Evolutionary conservation across 2,797 vertebrate genomes (phyloP).

Genomic region (Columba guinea): DNA sequence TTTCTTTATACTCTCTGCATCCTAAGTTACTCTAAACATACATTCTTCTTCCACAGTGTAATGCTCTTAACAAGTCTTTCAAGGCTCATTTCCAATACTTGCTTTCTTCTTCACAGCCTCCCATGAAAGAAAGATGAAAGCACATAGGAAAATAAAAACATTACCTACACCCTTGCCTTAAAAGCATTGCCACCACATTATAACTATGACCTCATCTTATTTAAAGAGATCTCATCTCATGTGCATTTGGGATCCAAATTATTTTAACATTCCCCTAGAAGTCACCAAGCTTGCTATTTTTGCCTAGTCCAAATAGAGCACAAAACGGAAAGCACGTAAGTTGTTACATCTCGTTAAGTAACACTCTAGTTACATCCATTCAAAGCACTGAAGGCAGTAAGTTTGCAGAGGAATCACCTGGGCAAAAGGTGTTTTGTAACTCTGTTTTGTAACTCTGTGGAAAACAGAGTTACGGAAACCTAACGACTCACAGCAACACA

Average conservation of each 20-base stretch:
- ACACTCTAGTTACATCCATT: background rate
- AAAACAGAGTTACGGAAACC: background rate
- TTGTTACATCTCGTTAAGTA: background rate
- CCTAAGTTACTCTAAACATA: background rate
- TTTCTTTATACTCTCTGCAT: background rate
- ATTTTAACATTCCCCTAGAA: background rate
- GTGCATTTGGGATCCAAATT: background rate
- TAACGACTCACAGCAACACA: background rate
- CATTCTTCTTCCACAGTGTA: background rate
- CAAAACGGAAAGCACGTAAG: background rate
- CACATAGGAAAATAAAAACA: background rate
- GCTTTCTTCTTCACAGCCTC: background rate
- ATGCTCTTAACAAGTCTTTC: background rate
- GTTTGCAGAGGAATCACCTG: background rate
- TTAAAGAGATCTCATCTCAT: background rate
- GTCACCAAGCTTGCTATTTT: background rate
- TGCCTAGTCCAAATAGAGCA: background rate
- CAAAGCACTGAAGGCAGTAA: background rate
- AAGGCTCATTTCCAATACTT: background rate
- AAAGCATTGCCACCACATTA: background rate
- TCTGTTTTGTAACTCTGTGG: background rate
- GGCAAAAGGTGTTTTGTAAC: background rate
- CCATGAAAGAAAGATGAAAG: conserved; percentile 7
- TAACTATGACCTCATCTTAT: background rate
- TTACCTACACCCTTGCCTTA: background rate